Evolutionary conservation across 2,113 vertebrate genomes (phyloP).

Genomic region (Microcebus ravelobensis): DNA sequence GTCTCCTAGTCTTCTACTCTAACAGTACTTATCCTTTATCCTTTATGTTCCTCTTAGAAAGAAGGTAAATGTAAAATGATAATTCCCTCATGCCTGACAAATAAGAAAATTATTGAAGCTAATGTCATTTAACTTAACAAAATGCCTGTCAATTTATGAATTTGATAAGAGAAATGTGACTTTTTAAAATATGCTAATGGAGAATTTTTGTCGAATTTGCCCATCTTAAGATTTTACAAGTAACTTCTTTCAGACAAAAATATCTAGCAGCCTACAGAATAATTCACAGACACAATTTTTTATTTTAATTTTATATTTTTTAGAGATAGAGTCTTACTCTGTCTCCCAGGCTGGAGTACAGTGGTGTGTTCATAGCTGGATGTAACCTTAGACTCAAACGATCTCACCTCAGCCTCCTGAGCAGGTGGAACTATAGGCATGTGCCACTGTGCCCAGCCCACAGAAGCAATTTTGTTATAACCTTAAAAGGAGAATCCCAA

Average conservation of each 20-base stretch:
- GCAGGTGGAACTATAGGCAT: too few relatives aligned
- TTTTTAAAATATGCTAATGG: background rate
- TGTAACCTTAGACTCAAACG: too few relatives aligned
- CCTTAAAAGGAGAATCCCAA: background rate
- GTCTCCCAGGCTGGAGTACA: too few relatives aligned
- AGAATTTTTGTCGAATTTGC: background rate
- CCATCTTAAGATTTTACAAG: background rate
- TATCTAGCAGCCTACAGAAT: background rate
- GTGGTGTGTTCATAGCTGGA: too few relatives aligned
- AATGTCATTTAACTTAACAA: background rate
- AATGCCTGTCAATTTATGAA: background rate
- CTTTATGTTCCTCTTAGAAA: background rate
- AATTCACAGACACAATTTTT: background rate
- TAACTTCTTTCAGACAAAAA: background rate
- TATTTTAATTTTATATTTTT: too few relatives aligned
- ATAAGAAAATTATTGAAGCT: background rate
- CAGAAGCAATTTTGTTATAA: slow-evolving; percentile 3
- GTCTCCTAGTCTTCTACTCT: too few relatives aligned
- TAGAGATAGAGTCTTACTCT: too few relatives aligned
- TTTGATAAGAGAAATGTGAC: background rate
- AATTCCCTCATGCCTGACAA: background rate
- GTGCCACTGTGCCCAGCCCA: too few relatives aligned
- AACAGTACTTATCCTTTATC: background rate
- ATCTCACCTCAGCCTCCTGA: too few relatives aligned
- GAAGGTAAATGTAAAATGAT: background rate